These are phyloP conservation scores for Chromoteleia sp. DNA, from an alignment of 2,888 invertebrate genomes.

Conservation along the genomic window DNA sequence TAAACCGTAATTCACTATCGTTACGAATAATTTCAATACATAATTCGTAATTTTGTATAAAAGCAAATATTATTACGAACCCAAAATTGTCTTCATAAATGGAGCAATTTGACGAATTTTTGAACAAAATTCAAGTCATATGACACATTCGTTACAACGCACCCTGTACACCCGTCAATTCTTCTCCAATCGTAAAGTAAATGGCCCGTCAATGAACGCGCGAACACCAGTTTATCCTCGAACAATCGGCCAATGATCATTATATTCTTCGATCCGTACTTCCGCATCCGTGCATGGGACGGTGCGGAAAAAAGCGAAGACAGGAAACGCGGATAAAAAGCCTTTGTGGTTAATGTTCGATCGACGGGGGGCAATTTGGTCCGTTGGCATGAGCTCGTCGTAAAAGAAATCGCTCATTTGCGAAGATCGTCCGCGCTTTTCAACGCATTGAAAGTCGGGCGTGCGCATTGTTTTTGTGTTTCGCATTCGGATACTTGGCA, in stretches of 20 bases:
- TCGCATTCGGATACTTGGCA: conserved; percentile 21
- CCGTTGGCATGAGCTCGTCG: conserved; percentile 1
- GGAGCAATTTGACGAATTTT: neutral
- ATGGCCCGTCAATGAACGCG: conserved; percentile 66
- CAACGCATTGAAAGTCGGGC: too few species aligned
- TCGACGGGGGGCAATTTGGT: conserved; percentile 66
- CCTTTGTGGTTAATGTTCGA: conserved; percentile 39
- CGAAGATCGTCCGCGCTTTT: conserved; percentile 17
- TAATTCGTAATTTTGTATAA: too few species aligned
- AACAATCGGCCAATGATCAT: conserved; percentile 64
- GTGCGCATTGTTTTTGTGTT: conserved; percentile 36
- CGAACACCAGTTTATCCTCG: conserved; percentile 57
- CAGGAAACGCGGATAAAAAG: conserved; percentile 58
- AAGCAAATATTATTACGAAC: too few species aligned
- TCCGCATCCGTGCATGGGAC: conserved; percentile 65
- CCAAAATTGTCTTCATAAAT: too few species aligned
- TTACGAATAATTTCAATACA: too few species aligned
- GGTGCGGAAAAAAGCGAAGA: conserved; percentile 50
- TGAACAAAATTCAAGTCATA: conserved; percentile 8
- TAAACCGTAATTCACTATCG: neutral
- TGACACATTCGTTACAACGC: conserved; percentile 26
- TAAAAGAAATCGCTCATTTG: conserved; percentile 49
- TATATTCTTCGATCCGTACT: conserved; percentile 63
- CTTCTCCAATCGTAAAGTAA: conserved; percentile 44
- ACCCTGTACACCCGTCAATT: conserved; percentile 29